Conservation (phyloP, 1,140 invertebrate genomes). For the Drosophila sucinea region DNA sequence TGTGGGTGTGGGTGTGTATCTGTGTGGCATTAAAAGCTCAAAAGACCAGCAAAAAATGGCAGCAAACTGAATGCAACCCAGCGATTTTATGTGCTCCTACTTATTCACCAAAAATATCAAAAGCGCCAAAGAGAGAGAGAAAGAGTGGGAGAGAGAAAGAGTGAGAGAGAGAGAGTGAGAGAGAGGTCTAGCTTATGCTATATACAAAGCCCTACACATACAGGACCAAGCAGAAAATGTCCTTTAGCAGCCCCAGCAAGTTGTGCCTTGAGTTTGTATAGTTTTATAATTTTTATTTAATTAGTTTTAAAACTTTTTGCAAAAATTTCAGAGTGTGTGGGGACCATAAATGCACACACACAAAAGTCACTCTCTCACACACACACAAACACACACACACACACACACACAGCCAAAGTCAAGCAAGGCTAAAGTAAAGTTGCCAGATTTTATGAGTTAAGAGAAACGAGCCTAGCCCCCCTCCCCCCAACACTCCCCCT, state of each 20-base stretch:
- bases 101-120: constrained; percentile 66
- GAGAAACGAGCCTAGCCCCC: constrained; percentile 26
- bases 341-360: constrained; percentile 51
- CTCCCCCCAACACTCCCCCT: constrained; percentile 5
- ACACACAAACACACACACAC: constrained; percentile 30
- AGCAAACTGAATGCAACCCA: constrained; percentile 54
- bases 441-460: constrained; percentile 76
- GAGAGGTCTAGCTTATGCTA: constrained; percentile 45
- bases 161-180: background rate
- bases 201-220: constrained; percentile 35
- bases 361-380: constrained; percentile 18
- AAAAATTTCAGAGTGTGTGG: constrained; percentile 41
- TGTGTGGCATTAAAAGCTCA: constrained; percentile 49
- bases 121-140: constrained; percentile 24
- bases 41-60: constrained; percentile 44
- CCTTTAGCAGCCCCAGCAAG: constrained; percentile 57
- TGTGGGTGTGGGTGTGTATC: constrained; percentile 20
- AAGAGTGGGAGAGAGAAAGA: background rate
- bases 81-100: constrained; percentile 68
- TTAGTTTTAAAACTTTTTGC: constrained; percentile 79
- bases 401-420: constrained; percentile 17
- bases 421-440: constrained; percentile 58
- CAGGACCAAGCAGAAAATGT: constrained; percentile 46
- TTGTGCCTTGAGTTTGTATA: constrained; percentile 75
- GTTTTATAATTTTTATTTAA: constrained; percentile 82